A percentile compares a stretch with the other conserved stretches of the same genome.
These are phyloP conservation scores for Steinernema hermaphroditum DNA, from an alignment of 2,888 invertebrate genomes.

Conservation along the genomic window DNA sequence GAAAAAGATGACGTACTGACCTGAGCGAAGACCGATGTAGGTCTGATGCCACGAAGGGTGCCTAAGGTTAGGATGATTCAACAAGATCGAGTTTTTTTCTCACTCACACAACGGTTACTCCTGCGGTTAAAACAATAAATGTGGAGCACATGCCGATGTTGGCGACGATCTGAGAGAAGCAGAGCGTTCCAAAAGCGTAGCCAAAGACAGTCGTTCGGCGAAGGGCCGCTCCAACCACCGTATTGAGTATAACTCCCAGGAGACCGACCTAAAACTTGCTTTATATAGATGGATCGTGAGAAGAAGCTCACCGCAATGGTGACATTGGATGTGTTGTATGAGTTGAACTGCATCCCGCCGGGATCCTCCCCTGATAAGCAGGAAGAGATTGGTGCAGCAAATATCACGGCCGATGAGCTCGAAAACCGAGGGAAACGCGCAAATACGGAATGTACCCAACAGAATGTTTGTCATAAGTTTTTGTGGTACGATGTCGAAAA, in stretches of 20 bases:
- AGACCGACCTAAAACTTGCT: not conserved
- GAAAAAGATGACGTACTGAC: not conserved
- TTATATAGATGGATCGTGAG: not conserved
- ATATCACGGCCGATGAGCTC: too few relatives aligned
- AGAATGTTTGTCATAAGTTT: too few relatives aligned
- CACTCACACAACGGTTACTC: not conserved
- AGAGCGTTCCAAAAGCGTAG: not conserved
- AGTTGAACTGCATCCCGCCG: too few relatives aligned
- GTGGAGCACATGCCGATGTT: not conserved
- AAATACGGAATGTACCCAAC: too few relatives aligned
- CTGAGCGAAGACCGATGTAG: not conserved
- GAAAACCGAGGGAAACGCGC: too few relatives aligned
- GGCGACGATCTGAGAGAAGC: not conserved
- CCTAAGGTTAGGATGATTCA: not conserved
- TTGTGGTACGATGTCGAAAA: too few relatives aligned
- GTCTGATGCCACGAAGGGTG: not conserved
- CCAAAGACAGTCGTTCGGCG: not conserved
- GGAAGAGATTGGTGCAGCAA: too few relatives aligned
- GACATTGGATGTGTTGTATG: too few relatives aligned
- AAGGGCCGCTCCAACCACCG: not conserved
- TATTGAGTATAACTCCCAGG: not conserved
- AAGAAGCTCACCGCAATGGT: not conserved
- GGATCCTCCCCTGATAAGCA: too few relatives aligned
- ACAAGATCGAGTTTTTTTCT: not conserved
- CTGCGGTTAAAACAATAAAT: not conserved